phyloP scores from a whole-genome alignment of 2,888 invertebrate species.

The Sphinx pinastri region DNA sequence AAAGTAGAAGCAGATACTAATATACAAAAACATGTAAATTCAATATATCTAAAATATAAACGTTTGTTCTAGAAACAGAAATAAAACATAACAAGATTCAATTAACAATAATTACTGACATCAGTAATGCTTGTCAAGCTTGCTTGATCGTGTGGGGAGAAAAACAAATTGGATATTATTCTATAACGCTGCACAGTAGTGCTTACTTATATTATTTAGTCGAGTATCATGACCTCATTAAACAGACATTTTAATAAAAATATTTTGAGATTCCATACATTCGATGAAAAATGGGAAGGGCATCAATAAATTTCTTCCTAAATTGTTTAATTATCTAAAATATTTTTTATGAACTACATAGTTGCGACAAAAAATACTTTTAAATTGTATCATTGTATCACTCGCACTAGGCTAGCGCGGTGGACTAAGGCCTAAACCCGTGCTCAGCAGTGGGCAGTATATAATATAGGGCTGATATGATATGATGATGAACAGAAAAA shows the following conservation, averaged over 20 bases:
- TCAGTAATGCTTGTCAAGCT: constrained; percentile 14
- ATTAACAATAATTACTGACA: background rate
- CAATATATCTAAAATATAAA: background rate
- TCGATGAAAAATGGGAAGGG: too few species aligned
- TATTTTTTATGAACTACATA: too few species aligned
- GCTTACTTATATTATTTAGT: constrained; percentile 1
- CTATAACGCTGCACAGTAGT: background rate
- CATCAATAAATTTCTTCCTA: too few species aligned
- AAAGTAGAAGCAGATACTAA: too few species aligned
- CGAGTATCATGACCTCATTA: background rate
- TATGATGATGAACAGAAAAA: too few species aligned
- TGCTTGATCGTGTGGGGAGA: constrained; percentile 3
- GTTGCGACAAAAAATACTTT: too few species aligned
- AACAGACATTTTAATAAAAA: background rate
- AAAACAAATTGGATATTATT: constrained; percentile 13
- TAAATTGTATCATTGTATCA: too few species aligned
- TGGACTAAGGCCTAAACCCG: too few species aligned
- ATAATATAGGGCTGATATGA: too few species aligned
- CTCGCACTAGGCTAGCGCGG: too few species aligned
- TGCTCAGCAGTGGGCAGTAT: too few species aligned
- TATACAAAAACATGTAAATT: background rate
- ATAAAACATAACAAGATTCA: background rate
- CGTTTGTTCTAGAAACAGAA: background rate
- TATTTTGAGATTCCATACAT: background rate
- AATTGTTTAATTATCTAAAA: too few species aligned